A percentile compares a stretch with the other conserved stretches of the same genome.
phyloP scores from a whole-genome alignment of 2,797 vertebrate species.

The Notamacropus eugenii region DNA sequence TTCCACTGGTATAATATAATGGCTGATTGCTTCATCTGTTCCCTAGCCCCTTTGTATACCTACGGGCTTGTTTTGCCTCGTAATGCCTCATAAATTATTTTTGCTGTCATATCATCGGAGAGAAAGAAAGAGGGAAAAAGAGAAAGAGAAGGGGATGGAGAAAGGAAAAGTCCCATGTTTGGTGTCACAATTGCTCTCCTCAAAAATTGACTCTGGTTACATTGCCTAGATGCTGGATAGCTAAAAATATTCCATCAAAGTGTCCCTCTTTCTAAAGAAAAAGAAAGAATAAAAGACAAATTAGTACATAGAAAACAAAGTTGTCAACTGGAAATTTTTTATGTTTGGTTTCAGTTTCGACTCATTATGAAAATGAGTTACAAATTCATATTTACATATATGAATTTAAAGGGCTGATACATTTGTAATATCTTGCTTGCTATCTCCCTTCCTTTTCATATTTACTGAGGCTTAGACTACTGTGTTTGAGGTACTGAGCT shows the following conservation, averaged over 20 bases:
- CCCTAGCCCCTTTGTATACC: constrained; percentile 34
- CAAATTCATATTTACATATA: constrained; percentile 42
- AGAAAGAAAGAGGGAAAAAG: constrained; percentile 15
- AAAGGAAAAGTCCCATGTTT: neutral
- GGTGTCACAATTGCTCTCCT: constrained; percentile 59
- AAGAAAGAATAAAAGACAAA: constrained; percentile 57
- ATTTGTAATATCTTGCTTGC: constrained; percentile 23
- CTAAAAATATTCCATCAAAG: constrained; percentile 68
- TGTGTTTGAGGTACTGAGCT: neutral
- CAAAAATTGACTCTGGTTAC: constrained; percentile 55
- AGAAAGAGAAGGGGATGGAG: constrained; percentile 25
- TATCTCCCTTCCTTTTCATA: neutral
- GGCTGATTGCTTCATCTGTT: constrained; percentile 37
- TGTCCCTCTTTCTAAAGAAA: constrained; percentile 51
- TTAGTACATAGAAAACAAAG: constrained; percentile 61
- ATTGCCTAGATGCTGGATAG: constrained; percentile 31
- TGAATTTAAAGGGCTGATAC: constrained; percentile 37
- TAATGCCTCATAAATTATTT: constrained; percentile 68
- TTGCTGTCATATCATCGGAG: constrained; percentile 52
- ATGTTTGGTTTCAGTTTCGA: constrained; percentile 62
- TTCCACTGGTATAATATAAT: constrained; percentile 42
- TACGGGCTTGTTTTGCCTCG: constrained; percentile 68
- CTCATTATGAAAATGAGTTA: constrained; percentile 45
- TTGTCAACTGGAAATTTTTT: constrained; percentile 50
- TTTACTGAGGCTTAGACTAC: neutral